These are phyloP conservation scores for Entomyzon cyanotis DNA, from an alignment of 2,113 vertebrate genomes.

Conservation along the genomic window DNA sequence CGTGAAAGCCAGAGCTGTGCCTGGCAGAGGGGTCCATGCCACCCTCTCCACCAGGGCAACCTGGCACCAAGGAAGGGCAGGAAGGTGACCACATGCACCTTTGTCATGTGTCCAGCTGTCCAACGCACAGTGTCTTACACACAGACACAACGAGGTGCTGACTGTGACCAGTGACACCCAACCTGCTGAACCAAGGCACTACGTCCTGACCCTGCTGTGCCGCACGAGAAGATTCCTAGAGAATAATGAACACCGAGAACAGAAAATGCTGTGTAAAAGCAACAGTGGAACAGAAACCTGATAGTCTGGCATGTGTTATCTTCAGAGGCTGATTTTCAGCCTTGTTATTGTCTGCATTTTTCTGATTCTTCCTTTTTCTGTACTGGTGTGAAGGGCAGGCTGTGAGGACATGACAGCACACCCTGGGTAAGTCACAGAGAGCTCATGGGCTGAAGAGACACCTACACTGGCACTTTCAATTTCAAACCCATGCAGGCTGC, in stretches of 20 bases:
- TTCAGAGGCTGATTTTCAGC: background rate
- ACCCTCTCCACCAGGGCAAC: background rate
- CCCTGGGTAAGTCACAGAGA: fast-evolving
- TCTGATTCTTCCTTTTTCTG: background rate
- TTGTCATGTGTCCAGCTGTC: fast-evolving
- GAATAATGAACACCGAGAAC: background rate
- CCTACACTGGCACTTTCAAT: background rate
- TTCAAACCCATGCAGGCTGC: background rate
- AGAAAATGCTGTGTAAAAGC: background rate
- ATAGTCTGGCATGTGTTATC: background rate
- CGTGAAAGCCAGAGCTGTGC: background rate
- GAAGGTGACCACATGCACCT: background rate
- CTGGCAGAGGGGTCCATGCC: background rate
- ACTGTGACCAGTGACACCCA: background rate
- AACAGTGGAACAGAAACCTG: background rate
- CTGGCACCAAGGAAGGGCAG: fast-evolving
- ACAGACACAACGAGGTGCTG: background rate
- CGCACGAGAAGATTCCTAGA: fast-evolving
- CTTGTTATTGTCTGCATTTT: background rate
- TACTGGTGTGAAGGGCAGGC: background rate
- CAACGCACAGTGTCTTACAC: fast-evolving
- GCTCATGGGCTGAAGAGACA: background rate
- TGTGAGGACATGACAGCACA: background rate
- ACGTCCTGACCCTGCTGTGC: background rate
- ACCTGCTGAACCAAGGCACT: no score